phyloP scores from a whole-genome alignment of 2,797 vertebrate species.

The Oophaga sylvatica region DNA sequence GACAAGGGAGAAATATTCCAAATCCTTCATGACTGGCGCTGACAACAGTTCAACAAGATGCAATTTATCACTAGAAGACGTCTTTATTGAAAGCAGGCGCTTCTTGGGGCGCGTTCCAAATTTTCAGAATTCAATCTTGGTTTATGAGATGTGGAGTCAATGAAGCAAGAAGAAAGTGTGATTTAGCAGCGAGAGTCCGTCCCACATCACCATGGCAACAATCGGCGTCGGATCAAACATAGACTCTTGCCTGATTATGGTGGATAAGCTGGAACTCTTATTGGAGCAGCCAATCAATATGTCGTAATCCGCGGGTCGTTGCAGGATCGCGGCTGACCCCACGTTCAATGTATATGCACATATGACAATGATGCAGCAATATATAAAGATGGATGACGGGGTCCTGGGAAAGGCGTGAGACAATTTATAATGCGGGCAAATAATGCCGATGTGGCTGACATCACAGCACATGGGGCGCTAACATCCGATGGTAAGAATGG shows the following conservation, averaged over 20 bases:
- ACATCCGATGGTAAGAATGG: too few species aligned
- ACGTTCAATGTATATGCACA: conserved; percentile 49
- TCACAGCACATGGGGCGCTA: too few species aligned
- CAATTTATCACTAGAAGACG: conserved; percentile 60
- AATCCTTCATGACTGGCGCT: conserved; percentile 1
- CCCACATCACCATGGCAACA: not conserved
- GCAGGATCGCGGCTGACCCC: conserved; percentile 23
- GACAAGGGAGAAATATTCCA: conserved; percentile 28
- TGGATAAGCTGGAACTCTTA: conserved; percentile 45
- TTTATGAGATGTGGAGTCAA: conserved; percentile 51
- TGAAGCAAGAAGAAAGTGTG: conserved; percentile 55
- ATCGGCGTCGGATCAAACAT: conserved; percentile 6
- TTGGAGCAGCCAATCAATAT: conserved; percentile 39
- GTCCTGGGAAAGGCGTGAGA: too few species aligned
- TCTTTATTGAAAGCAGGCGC: conserved; percentile 50
- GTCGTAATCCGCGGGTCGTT: conserved; percentile 30
- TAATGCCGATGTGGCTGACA: too few species aligned
- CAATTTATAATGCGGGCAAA: too few species aligned
- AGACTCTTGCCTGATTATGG: conserved; percentile 33
- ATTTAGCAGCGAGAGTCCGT: conserved; percentile 12
- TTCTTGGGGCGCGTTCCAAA: conserved; percentile 49
- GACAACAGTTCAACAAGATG: conserved; percentile 63
- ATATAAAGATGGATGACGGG: not conserved
- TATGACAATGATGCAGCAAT: not conserved
- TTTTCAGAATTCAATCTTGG: conserved; percentile 51